Base-by-base conservation (phyloP, 2,888 invertebrate genomes). In the Pecten maximus region DNA sequence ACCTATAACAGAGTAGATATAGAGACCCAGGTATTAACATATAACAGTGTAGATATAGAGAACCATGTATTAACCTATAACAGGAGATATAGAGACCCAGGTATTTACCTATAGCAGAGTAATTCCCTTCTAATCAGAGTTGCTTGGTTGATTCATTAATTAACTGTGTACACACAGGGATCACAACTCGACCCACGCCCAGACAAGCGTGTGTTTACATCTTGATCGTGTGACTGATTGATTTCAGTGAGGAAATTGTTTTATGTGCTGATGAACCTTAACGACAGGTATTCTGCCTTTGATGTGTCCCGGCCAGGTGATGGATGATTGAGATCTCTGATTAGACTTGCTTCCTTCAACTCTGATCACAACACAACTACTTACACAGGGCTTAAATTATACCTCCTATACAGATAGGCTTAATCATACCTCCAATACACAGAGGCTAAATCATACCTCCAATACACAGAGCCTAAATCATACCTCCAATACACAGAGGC, bases 241-340 rank as follows among this genome's bases (percentile, higher is more conserved):
- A 90, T 88, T 54, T 87, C 89, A 40, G 87, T 54, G 87, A 87
- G 87, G 89, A 90, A 87, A 89, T 48, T 88, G 88, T 91, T 89
- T 74, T 91, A 91, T 88, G 88, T 90, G 44, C 74, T n/a, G 88
- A 54, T 91, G 87, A 91, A 88, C 88, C 40, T 60, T 89, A 91
- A 89, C 90, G 91, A 91, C 91, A 91, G 88, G 91, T 89, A 87
- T 50, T 35, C 40, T 87, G 86, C 86, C 87, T 91, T 91, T 91
- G 91, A 91, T 91, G 89, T 90, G 40, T n/a, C 87, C 89, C 87
- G 88, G 88, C 86, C 87, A 74, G 87, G 90, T 91, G 91, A 91
- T 91, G 89, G 91, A 91, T 91, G 88, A 87, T 23, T 48, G 35
- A 88, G 35, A 74, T 74, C 74, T 35, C 35, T 74, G 74, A 74